Percentiles rank a stretch among this genome's conserved stretches.
phyloP scores from a whole-genome alignment of 2,797 vertebrate species.

The Myiothlypis chrysogaster region DNA sequence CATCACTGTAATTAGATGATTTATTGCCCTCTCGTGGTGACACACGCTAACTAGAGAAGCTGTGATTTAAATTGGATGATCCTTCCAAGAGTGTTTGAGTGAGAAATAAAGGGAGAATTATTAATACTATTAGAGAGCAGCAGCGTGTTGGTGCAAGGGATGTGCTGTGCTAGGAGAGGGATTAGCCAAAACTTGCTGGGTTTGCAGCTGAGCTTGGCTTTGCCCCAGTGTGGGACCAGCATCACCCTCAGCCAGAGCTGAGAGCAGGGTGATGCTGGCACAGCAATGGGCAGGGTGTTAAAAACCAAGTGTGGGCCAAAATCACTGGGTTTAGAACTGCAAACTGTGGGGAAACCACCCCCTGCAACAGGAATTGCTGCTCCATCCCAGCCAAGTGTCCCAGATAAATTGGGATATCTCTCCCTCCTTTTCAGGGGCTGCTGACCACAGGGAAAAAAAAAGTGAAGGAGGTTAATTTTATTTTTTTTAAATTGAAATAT shows the following conservation, averaged over 20 bases:
- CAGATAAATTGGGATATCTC: fast-evolving
- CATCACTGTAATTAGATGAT: constrained; percentile 66
- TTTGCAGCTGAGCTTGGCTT: neutral
- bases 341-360: fast-evolving
- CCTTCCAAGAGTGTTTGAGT: constrained; percentile 26
- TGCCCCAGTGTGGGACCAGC: fast-evolving
- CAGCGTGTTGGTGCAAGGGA: neutral
- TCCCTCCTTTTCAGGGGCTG: neutral
- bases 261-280: neutral
- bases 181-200: constrained; percentile 43
- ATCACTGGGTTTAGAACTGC: neutral
- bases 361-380: neutral
- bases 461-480: neutral
- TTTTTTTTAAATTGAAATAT: neutral
- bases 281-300: fast-evolving
- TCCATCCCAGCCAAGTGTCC: neutral
- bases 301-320: neutral
- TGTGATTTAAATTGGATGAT: constrained; percentile 71
- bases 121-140: constrained; percentile 43
- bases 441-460: neutral
- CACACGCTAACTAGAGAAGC: constrained; percentile 36
- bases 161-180: neutral
- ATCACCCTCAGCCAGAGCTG: neutral
- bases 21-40: constrained; percentile 76
- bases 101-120: constrained; percentile 63